phyloP scores from a whole-genome alignment of 2,113 vertebrate species.

The Elephantulus edwardii region DNA sequence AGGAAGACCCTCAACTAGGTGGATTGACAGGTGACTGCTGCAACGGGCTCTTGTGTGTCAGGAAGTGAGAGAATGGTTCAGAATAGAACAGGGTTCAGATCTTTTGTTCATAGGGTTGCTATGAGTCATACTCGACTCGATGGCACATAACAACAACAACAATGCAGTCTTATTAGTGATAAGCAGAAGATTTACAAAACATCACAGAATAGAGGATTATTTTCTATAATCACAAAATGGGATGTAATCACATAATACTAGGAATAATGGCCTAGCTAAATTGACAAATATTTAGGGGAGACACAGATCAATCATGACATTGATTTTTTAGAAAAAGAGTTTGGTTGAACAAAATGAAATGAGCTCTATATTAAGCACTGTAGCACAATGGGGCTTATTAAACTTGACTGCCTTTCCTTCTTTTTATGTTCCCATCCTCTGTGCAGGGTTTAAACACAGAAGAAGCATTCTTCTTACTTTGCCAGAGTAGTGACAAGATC shows the following conservation, averaged over 20 bases:
- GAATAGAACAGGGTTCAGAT: no score
- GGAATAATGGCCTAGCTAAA: not conserved
- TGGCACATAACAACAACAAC: no score
- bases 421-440: not conserved
- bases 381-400: not conserved
- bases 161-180: no score
- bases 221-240: not conserved
- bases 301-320: not conserved
- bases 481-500: conserved; percentile 62
- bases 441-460: conserved; percentile 40
- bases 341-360: not conserved
- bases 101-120: no score
- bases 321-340: not conserved
- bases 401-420: conserved; percentile 9
- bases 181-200: not conserved
- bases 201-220: not conserved
- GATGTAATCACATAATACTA: not conserved
- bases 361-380: not conserved
- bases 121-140: no score
- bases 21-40: no score
- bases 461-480: conserved; percentile 35
- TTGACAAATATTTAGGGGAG: not conserved
- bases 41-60: no score
- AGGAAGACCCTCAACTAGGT: no score
- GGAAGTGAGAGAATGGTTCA: no score